Conservation (phyloP, 2,113 vertebrate genomes). For the Piprites chloris region DNA sequence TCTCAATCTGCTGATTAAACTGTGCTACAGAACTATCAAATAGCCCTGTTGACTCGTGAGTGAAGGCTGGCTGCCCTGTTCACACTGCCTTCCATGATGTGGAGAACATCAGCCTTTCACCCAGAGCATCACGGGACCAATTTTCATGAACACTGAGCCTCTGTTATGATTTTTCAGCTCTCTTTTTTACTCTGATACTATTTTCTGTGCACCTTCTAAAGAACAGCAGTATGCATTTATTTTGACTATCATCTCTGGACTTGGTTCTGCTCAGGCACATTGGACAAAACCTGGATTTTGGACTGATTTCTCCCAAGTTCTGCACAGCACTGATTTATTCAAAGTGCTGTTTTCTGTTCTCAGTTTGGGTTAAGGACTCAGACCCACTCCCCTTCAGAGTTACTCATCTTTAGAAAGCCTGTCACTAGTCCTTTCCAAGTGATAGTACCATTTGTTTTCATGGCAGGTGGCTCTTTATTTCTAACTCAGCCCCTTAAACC, state of each 20-base stretch:
- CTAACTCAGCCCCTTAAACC: neutral
- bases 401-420: neutral
- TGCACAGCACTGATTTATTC: neutral
- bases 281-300: neutral
- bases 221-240: neutral
- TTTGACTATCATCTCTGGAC: neutral
- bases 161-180: neutral
- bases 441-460: neutral
- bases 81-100: accelerated
- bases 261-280: neutral
- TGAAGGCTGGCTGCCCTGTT: neutral
- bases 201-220: neutral
- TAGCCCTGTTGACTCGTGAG: neutral
- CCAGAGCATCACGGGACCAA: neutral
- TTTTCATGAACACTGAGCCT: neutral
- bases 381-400: neutral
- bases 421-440: neutral
- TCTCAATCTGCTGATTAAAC: neutral
- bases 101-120: neutral
- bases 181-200: neutral
- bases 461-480: neutral
- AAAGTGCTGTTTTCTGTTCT: neutral
- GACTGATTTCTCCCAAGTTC: neutral
- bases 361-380: neutral
- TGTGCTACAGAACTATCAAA: neutral